Percentiles rank a stretch among this genome's conserved stretches.
phyloP scores from a whole-genome alignment of 2,888 invertebrate genomes.

The Caenorhabditis becei region DNA sequence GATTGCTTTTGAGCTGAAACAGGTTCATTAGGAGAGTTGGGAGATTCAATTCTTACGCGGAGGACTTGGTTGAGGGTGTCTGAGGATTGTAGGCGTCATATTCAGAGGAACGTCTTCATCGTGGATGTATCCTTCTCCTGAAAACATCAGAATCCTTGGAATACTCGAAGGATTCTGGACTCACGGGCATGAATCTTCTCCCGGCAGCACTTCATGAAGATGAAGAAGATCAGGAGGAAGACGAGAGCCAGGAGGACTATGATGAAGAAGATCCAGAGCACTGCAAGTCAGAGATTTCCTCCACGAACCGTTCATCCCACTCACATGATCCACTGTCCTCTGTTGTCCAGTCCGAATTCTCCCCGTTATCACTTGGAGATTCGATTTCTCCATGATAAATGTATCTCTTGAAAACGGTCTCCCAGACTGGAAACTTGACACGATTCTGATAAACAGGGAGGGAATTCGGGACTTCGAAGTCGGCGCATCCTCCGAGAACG shows the following conservation, averaged over 20 bases:
- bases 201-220: conserved; percentile 56
- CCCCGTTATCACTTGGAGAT: conserved; percentile 1
- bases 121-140: conserved; percentile 34
- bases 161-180: neutral
- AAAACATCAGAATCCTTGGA: neutral
- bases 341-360: conserved; percentile 22
- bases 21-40: neutral
- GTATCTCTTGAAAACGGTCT: conserved; percentile 65
- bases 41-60: conserved; percentile 23
- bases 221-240: conserved; percentile 52
- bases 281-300: conserved; percentile 24
- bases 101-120: conserved; percentile 42
- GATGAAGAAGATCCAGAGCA: conserved; percentile 52
- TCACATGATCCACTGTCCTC: conserved; percentile 47
- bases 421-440: conserved; percentile 70
- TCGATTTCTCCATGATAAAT: conserved; percentile 52
- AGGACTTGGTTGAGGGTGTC: conserved; percentile 57
- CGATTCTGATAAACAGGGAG: conserved; percentile 61
- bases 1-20: conserved; percentile 35
- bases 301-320: neutral
- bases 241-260: conserved; percentile 40
- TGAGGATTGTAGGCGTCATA: conserved; percentile 31
- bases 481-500: conserved; percentile 42
- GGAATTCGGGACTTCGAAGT: conserved; percentile 62
- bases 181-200: conserved; percentile 43